These are phyloP conservation scores for Neotragus moschatus DNA, from an alignment of 2,113 vertebrate species.

Conservation along the genomic window DNA sequence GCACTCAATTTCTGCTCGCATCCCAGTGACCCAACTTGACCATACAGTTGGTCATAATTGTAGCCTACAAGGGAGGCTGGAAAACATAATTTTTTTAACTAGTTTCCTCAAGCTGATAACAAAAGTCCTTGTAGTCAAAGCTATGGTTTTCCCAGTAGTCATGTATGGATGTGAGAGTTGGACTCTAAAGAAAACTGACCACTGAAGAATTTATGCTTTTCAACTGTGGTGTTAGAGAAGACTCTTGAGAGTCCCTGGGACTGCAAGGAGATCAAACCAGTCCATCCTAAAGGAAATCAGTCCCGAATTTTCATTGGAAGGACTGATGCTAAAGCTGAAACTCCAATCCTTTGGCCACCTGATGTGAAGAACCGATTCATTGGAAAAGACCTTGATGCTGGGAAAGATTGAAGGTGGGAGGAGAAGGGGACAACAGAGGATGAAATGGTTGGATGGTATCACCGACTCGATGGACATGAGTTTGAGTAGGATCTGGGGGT, in stretches of 20 bases:
- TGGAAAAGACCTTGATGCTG: neutral
- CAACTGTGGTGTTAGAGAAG: neutral
- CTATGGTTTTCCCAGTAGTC: neutral
- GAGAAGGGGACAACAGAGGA: neutral
- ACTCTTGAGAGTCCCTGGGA: neutral
- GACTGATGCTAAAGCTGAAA: neutral
- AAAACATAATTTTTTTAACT: neutral
- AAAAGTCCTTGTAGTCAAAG: neutral
- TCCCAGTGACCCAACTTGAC: neutral
- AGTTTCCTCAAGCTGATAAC: neutral
- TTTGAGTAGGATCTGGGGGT: rapidly evolving
- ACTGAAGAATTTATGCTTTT: neutral
- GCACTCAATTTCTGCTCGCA: neutral
- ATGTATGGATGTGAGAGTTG: neutral
- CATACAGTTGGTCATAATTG: neutral
- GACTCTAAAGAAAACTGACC: neutral
- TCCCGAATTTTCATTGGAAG: neutral
- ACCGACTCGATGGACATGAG: neutral
- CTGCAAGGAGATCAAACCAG: neutral
- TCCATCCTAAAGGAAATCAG: neutral
- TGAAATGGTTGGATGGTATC: neutral
- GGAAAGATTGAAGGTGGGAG: neutral
- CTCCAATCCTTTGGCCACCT: neutral
- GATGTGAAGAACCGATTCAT: neutral
- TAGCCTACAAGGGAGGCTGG: neutral